A percentile compares a stretch with the other conserved stretches of the same genome.
These are phyloP conservation scores for Halcyon badia DNA, from an alignment of 2,797 vertebrate genomes.

Conservation along the genomic window DNA sequence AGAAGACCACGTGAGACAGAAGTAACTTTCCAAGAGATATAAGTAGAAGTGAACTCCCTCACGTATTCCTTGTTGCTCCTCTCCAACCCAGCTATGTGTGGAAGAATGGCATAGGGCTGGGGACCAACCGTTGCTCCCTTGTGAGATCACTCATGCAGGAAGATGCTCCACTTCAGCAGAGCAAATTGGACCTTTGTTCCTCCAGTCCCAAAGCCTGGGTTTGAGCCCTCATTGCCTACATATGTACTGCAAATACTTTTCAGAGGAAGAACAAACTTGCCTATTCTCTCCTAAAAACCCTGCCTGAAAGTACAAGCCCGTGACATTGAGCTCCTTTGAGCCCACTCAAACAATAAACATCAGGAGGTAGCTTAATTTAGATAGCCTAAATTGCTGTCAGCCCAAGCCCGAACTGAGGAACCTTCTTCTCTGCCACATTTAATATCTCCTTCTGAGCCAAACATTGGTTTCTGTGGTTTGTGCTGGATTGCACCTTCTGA, in stretches of 20 bases:
- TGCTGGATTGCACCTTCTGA: neutral
- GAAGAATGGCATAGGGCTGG: rapidly evolving
- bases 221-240: neutral
- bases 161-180: neutral
- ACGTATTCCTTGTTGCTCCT: neutral
- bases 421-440: neutral
- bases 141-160: neutral
- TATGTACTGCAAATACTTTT: neutral
- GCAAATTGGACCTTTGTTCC: neutral
- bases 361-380: neutral
- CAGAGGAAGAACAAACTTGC: neutral
- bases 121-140: neutral
- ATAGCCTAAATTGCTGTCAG: neutral
- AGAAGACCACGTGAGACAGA: neutral
- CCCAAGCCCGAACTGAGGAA: neutral
- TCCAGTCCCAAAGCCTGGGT: neutral
- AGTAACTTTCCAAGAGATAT: neutral
- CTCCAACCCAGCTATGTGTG: rapidly evolving
- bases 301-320: neutral
- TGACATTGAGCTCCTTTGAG: neutral
- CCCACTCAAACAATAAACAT: neutral
- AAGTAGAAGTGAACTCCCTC: neutral
- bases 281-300: neutral
- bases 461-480: neutral
- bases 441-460: neutral